phyloP scores from a whole-genome alignment of 1,140 invertebrate genomes.

The Triops longicaudatus region DNA sequence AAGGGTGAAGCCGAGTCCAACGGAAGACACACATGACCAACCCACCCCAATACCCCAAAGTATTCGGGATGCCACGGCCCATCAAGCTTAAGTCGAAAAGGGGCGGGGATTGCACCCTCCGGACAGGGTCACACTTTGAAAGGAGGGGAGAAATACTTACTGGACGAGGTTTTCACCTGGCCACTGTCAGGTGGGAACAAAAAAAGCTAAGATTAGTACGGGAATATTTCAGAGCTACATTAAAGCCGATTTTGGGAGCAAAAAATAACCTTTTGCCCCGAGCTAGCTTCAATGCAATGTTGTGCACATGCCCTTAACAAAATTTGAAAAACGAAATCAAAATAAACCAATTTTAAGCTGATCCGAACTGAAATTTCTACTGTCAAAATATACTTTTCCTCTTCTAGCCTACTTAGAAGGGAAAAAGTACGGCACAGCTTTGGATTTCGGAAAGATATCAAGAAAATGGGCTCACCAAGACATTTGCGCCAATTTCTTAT shows the following conservation, averaged over 20 bases:
- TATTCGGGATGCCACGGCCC: neutral
- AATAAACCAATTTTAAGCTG: slow-evolving; percentile 2
- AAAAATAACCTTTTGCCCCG: neutral
- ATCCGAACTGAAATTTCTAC: slow-evolving; percentile 20
- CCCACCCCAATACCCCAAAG: slow-evolving; percentile 3
- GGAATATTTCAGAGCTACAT: neutral
- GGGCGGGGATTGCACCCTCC: slow-evolving; percentile 16
- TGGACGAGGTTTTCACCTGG: slow-evolving; percentile 32
- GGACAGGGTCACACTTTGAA: slow-evolving; percentile 16
- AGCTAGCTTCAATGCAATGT: neutral
- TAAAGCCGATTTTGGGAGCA: neutral
- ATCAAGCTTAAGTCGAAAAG: slow-evolving; percentile 17
- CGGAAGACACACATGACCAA: neutral
- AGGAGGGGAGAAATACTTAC: slow-evolving; percentile 10
- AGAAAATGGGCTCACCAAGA: slow-evolving; percentile 61
- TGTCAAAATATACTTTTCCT: slow-evolving; percentile 17
- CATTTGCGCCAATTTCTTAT: slow-evolving; percentile 77
- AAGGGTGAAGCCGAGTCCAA: neutral
- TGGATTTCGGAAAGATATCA: neutral
- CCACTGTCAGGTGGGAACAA: slow-evolving; percentile 34
- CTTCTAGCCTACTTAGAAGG: neutral
- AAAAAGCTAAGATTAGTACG: slow-evolving; percentile 26
- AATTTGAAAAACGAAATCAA: neutral
- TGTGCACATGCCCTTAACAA: neutral
- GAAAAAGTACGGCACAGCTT: neutral